Evolutionary conservation across 2,113 vertebrate species (phyloP).

Genomic region (Heterotis niloticus): DNA sequence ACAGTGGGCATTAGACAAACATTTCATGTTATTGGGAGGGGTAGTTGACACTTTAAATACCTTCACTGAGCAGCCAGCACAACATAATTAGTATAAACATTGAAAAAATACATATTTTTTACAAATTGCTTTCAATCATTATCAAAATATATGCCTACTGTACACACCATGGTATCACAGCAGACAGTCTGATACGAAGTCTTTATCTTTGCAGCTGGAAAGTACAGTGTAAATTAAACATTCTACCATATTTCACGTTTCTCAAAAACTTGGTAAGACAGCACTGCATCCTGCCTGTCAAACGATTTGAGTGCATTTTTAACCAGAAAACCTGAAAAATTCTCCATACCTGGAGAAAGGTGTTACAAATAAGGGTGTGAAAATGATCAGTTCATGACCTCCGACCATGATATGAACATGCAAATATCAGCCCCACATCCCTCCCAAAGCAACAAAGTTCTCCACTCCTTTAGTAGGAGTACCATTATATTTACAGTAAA

Average conservation of each 20-base stretch:
- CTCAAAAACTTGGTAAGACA: too few species aligned
- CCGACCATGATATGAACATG: neutral
- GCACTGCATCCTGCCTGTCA: too few species aligned
- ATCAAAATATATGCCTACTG: neutral
- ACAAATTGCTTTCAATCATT: neutral
- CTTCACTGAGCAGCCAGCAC: neutral
- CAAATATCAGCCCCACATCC: neutral
- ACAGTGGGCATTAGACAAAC: too few species aligned
- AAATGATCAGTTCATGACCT: neutral
- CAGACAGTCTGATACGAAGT: neutral
- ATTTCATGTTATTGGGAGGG: neutral
- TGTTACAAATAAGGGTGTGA: neutral
- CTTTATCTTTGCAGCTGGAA: neutral
- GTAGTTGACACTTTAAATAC: neutral
- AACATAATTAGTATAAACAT: neutral
- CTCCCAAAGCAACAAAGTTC: neutral
- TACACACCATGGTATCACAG: neutral
- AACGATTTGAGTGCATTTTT: too few species aligned
- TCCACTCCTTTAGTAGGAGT: neutral
- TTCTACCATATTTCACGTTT: too few species aligned
- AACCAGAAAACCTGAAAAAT: too few species aligned
- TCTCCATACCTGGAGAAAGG: too few species aligned
- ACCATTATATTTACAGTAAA: conserved; percentile 2
- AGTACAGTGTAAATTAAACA: too few species aligned
- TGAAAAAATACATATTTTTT: neutral